Percentiles rank a stretch among this genome's conserved stretches.
Evolutionary conservation across 2,888 invertebrate species (phyloP).

Genomic region (Eupithecia dodoneata): DNA sequence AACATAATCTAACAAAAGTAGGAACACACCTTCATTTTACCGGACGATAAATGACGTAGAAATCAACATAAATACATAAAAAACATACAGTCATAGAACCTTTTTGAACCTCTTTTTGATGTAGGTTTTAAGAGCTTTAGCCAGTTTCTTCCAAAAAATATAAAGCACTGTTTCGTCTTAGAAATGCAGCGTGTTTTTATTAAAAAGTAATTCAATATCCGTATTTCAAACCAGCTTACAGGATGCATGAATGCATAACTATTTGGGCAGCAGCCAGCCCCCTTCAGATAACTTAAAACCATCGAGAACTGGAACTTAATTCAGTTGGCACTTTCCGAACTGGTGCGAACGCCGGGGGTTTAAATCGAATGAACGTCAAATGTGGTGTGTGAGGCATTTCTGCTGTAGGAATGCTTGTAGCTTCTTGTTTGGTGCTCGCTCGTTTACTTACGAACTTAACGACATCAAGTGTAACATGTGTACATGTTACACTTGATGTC

Average conservation of each 20-base stretch:
- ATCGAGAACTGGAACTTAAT: slow-evolving; percentile 70
- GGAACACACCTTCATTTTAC: too few species aligned
- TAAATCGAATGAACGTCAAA: slow-evolving; percentile 79
- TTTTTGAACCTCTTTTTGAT: too few species aligned
- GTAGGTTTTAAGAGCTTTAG: background rate
- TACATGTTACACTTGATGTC: too few species aligned
- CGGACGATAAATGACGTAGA: too few species aligned
- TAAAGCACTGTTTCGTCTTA: too few species aligned
- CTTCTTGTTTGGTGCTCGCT: slow-evolving; percentile 1
- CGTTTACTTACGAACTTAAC: too few species aligned
- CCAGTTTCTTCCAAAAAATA: background rate
- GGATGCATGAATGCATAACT: background rate
- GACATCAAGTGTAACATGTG: too few species aligned
- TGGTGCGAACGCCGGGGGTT: slow-evolving; percentile 56
- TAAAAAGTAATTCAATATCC: background rate
- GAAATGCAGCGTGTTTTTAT: background rate
- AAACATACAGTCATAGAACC: too few species aligned
- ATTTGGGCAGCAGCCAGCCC: slow-evolving; percentile 27
- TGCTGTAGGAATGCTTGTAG: background rate
- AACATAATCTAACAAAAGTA: too few species aligned
- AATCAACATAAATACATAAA: too few species aligned
- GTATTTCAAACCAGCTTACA: background rate
- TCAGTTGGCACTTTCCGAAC: slow-evolving; percentile 65
- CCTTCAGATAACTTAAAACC: slow-evolving; percentile 63
- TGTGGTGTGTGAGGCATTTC: slow-evolving; percentile 50